phyloP scores from a whole-genome alignment of 2,888 invertebrate species.

The Microplitis manilae region DNA sequence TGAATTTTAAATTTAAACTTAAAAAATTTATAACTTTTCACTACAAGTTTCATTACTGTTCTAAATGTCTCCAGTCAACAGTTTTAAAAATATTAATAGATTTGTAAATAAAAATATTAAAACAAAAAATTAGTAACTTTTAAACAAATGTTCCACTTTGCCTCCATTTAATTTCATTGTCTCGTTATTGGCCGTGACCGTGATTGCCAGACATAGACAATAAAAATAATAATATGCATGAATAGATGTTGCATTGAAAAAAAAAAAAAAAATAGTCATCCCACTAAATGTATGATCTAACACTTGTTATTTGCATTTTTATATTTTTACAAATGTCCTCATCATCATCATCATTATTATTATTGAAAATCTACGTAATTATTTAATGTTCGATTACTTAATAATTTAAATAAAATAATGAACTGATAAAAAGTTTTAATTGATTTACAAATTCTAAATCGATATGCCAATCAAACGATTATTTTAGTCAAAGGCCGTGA shows the following conservation, averaged over 20 bases:
- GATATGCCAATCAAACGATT: too few species aligned
- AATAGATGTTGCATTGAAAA: neutral
- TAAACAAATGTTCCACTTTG: too few species aligned
- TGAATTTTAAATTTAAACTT: too few species aligned
- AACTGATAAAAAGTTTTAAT: too few species aligned
- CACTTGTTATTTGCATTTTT: neutral
- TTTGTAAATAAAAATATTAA: too few species aligned
- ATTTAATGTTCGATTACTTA: neutral
- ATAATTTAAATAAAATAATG: neutral
- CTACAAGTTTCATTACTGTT: too few species aligned
- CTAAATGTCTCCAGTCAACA: too few species aligned
- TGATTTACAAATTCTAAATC: too few species aligned
- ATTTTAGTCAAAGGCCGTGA: too few species aligned
- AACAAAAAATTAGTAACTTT: too few species aligned
- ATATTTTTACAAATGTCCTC: neutral
- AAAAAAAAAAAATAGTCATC: neutral
- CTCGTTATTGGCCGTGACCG: neutral
- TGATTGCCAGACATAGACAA: neutral
- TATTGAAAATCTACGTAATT: neutral
- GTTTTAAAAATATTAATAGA: too few species aligned
- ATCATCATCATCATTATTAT: neutral
- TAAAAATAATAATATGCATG: neutral
- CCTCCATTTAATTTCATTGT: neutral
- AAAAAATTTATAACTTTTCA: too few species aligned
- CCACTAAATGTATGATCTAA: neutral